Base-by-base conservation (phyloP, 2,888 invertebrate genomes). In the Campopleginae sp. region DNA sequence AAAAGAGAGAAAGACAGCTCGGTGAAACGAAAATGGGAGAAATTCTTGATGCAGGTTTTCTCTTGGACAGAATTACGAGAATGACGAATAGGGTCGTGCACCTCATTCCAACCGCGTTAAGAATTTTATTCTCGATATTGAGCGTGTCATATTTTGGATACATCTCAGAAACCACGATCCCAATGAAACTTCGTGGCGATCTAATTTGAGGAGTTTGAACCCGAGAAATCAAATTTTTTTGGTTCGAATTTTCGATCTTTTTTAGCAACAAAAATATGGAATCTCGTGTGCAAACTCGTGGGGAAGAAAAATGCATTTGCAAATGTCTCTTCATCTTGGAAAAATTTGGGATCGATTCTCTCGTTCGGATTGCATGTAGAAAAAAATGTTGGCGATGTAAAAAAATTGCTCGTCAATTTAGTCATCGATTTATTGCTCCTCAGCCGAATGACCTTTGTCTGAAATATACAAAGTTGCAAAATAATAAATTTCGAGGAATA, bases 51-150 rank as follows among this genome's bases (percentile, higher is more conserved):
- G 58, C 48, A 38, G 17, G 31, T 2, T 44, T 61, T 10, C 38
- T n/a, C 38, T 44, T 44, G 23, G 46, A 23, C 48, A 38, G 6
- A 27, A 54, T 65, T 75, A 78, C 51, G 23, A 81, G 84, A 87
- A 79, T 85, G 89, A 88, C 68, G 83, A 76, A 88, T 86, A 82
- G 88, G 87, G 84, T 87, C 86, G 80, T 87, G 79, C 75, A 86
- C 85, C 87, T 82, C 61, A 70, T 19, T 7, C 17, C 12, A 4
- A n/a, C n/a, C n/a, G n/a, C n/a, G 14, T 10, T 14, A 10, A 7
- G 14, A 1, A 58, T 72, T 58, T 7, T 8, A 19, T 46, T n/a
- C 61, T 65, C 33, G 44, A 71, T 51, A 61, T 54, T 42, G 63
- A 71, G 70, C 27, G 17, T 31, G 8, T n/a, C 8, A 3, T n/a